Evolutionary conservation across 2,113 vertebrate species (phyloP).

Genomic region (Tiliqua scincoides): DNA sequence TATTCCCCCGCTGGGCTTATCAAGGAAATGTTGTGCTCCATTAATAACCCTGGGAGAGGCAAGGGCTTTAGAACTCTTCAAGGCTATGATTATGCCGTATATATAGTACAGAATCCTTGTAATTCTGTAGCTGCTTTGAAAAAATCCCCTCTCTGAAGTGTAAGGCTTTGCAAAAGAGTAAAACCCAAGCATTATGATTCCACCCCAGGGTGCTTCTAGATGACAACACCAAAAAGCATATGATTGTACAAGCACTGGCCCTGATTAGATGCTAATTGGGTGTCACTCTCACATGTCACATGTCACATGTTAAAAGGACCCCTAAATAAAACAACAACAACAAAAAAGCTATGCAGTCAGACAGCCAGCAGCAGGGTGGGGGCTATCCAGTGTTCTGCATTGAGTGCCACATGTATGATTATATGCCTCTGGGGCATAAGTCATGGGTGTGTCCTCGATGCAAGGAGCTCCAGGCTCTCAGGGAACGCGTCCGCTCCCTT

Average conservation of each 20-base stretch:
- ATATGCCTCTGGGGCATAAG: too few relatives aligned
- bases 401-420: too few relatives aligned
- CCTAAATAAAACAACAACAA: too few relatives aligned
- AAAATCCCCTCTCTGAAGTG: neutral
- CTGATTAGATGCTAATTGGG: neutral
- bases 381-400: too few relatives aligned
- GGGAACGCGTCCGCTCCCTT: too few relatives aligned
- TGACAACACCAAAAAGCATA: neutral
- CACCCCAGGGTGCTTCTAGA: neutral
- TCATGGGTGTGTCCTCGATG: too few relatives aligned
- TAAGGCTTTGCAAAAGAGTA: neutral
- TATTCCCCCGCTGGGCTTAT: neutral
- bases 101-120: neutral
- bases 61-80: neutral
- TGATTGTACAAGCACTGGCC: neutral
- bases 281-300: too few relatives aligned
- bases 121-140: neutral
- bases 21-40: conserved; percentile 8
- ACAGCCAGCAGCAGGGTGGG: too few relatives aligned
- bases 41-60: neutral
- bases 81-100: conserved; percentile 17
- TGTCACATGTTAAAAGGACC: too few relatives aligned
- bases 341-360: too few relatives aligned
- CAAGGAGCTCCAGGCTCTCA: too few relatives aligned
- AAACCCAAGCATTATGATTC: neutral